Conservation (phyloP, 2,797 vertebrate genomes). For the Philypnodon macrostomus region DNA sequence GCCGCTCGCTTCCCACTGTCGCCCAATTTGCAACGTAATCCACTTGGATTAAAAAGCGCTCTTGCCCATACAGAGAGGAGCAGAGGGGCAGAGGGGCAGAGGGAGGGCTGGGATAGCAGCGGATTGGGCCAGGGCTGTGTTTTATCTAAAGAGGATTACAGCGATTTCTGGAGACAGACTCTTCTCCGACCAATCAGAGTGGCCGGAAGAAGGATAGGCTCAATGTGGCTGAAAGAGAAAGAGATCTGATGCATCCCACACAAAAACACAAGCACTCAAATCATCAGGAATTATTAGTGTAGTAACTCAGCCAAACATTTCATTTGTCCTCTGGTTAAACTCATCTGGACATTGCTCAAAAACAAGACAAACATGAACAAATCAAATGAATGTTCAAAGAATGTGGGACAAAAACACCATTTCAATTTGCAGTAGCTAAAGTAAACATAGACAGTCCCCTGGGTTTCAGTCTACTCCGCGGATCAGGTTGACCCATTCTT, state of each 20-base stretch:
- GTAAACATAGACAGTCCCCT: neutral
- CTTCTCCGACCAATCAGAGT: conserved; percentile 62
- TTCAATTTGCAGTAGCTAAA: neutral
- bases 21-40: conserved; percentile 74
- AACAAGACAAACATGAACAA: no score
- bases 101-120: conserved; percentile 34
- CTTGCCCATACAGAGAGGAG: conserved; percentile 39
- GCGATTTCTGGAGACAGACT: conserved; percentile 79
- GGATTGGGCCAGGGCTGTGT: conserved; percentile 75
- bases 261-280: conserved; percentile 12
- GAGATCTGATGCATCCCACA: conserved; percentile 32
- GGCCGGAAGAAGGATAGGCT: conserved; percentile 34
- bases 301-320: neutral
- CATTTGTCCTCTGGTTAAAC: neutral
- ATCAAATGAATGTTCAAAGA: no score
- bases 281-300: conserved; percentile 1
- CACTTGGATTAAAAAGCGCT: conserved; percentile 78
- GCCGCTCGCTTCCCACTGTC: conserved; percentile 56
- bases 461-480: neutral
- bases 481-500: conserved; percentile 3
- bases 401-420: neutral
- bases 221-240: conserved; percentile 32
- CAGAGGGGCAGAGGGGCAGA: conserved; percentile 12
- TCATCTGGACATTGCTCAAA: neutral
- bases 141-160: conserved; percentile 86